Evolutionary conservation across 1,140 invertebrate genomes (phyloP), one percentile per base, ranked within the genome.

Genomic region (Pentalonia nigronervosa): DNA sequence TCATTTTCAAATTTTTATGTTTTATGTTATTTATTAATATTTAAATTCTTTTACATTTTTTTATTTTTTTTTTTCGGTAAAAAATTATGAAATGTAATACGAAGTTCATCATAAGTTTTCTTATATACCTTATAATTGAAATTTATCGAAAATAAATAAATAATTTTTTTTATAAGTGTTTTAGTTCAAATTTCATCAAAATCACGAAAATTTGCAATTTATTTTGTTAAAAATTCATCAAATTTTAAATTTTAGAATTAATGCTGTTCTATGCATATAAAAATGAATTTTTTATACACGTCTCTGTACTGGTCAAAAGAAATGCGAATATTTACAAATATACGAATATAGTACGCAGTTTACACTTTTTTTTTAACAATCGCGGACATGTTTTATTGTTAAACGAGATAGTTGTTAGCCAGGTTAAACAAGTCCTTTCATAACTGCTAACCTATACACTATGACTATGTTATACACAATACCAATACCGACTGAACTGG

Each of bases 381-480:
- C 14, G 84, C 25, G 11, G 30, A 47, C 45, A 30, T 87, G 17
- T n/a, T n/a, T 87, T 50, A 89, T 53, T 89, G 53, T 89, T 89
- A 47, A 1, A 89, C n/a, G 21, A 89, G n/a, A 90, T n/a, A 60
- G 36, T 90, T 60, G 88, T 90, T 36, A 21, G 53, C 53, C 88
- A 36, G 36, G 34, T 90, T 60, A 41, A 90, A 60, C 53, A 14
- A 60, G 34, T 90, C 88, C 17, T 90, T 90, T 90, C 88, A 41
- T 60, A 90, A 90, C 53, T 30, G 25, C 23, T 20, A 41, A 41
- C 8, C 21, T 60, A 41, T 89, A 88, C 8, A 34, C 17, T 34
- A 88, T 20, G 30, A 50, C 25, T 50, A 88, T 88, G 30, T 1
- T 11, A 20, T 87, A 17, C 45, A 87, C 45, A 48, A 76, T 76